These are phyloP conservation scores for Lampris incognitus DNA, from an alignment of 2,113 vertebrate genomes.

Conservation along the genomic window DNA sequence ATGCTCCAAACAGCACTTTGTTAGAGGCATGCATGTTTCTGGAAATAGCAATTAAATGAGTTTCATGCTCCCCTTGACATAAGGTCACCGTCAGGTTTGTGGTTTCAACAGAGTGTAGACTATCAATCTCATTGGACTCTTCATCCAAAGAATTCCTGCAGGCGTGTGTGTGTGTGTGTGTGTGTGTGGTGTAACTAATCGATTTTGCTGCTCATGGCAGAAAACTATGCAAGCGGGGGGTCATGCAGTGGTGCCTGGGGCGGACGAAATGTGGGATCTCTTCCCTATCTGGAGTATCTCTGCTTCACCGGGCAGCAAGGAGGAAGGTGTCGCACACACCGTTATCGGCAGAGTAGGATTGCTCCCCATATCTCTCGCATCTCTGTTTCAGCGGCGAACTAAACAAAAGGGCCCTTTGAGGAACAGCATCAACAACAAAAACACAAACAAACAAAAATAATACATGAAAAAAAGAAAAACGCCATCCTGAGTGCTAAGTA, in stretches of 20 bases:
- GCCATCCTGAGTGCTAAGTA: conserved; percentile 26
- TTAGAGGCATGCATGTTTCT: neutral
- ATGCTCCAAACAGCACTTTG: no score
- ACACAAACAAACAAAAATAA: conserved; percentile 21
- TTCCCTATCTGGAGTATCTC: conserved; percentile 57
- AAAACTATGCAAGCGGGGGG: conserved; percentile 37
- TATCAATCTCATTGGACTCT: conserved; percentile 51
- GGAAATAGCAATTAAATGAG: conserved; percentile 26
- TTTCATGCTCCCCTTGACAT: conserved; percentile 9
- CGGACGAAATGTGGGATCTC: conserved; percentile 58
- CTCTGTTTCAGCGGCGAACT: conserved; percentile 66
- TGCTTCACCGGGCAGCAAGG: conserved; percentile 42
- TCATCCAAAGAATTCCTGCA: conserved; percentile 51
- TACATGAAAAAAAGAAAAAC: no score
- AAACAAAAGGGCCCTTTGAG: conserved; percentile 72
- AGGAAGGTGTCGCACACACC: conserved; percentile 63
- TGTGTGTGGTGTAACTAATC: conserved; percentile 60
- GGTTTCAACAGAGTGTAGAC: conserved; percentile 46
- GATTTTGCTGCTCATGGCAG: conserved; percentile 49
- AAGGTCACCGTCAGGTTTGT: conserved; percentile 43
- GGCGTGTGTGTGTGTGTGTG: neutral
- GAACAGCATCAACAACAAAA: conserved; percentile 17
- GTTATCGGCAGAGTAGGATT: conserved; percentile 61
- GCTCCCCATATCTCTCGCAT: conserved; percentile 62
- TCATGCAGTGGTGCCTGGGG: conserved; percentile 40